phyloP scores from a whole-genome alignment of 2,797 vertebrate species.

The Nannoperca australis region DNA sequence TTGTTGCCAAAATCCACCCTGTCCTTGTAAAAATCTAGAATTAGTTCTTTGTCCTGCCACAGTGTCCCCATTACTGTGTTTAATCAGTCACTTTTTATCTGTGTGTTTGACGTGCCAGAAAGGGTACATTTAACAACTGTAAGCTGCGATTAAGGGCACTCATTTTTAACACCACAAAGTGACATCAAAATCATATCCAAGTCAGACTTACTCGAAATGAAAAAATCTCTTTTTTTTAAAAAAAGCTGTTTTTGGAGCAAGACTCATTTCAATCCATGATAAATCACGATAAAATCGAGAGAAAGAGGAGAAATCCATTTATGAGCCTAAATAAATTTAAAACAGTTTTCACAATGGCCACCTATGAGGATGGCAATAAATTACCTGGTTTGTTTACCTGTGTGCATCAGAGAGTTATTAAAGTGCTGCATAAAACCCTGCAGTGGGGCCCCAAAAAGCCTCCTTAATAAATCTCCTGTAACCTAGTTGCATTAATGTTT shows the following conservation, averaged over 20 bases:
- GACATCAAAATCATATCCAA: conserved; percentile 73
- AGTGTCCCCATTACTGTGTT: conserved; percentile 70
- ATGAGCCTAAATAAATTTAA: conserved; percentile 60
- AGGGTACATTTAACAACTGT: conserved; percentile 71
- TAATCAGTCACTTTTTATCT: conserved; percentile 74
- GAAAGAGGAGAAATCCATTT: conserved; percentile 42
- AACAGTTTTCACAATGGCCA: conserved; percentile 71
- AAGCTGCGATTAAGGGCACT: conserved; percentile 75
- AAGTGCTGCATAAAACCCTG: conserved; percentile 80
- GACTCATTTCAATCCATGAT: conserved; percentile 34
- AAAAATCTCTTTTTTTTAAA: no score
- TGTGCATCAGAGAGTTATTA: conserved; percentile 86
- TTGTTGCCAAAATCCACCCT: conserved; percentile 46
- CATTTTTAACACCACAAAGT: conserved; percentile 66
- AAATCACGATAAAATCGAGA: conserved; percentile 30
- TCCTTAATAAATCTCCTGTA: conserved; percentile 87
- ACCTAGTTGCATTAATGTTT: conserved; percentile 90
- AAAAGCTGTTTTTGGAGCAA: conserved; percentile 25
- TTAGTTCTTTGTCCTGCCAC: conserved; percentile 60
- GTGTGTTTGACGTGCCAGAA: conserved; percentile 55
- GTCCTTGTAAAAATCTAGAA: conserved; percentile 53
- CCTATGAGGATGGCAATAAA: conserved; percentile 79
- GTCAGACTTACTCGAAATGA: conserved; percentile 70
- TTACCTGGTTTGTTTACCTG: conserved; percentile 86
- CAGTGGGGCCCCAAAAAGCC: conserved; percentile 81